Evolutionary conservation across 2,888 invertebrate species (phyloP).

Genomic region (Eupeodes luniger): DNA sequence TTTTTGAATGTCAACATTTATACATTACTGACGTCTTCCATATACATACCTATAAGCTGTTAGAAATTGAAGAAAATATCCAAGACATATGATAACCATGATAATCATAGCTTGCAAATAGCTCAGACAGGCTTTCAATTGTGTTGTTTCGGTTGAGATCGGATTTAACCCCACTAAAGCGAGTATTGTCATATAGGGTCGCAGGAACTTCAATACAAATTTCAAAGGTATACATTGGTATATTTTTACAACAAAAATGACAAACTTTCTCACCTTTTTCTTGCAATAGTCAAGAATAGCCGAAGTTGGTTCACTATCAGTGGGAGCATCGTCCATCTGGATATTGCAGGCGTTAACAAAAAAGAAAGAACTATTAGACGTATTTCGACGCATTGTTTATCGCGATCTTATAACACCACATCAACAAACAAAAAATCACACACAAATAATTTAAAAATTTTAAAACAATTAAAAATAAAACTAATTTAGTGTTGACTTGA

Average conservation of each 20-base stretch:
- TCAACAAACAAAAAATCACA: background rate
- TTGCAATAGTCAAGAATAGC: conserved; percentile 93
- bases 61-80: conserved; percentile 91
- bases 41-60: conserved; percentile 89
- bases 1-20: background rate
- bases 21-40: no score
- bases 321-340: conserved; percentile 88
- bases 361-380: conserved; percentile 80
- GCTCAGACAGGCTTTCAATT: conserved; percentile 87
- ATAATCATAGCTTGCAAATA: conserved; percentile 89
- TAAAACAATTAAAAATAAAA: conserved; percentile 44
- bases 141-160: conserved; percentile 87
- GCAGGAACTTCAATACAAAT: conserved; percentile 86
- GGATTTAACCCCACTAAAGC: conserved; percentile 91
- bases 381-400: conserved; percentile 78
- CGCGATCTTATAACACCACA: conserved; percentile 25
- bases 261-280: conserved; percentile 85
- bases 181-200: conserved; percentile 90
- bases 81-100: conserved; percentile 87
- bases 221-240: background rate
- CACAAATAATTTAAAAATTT: conserved; percentile 35
- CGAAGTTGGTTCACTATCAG: conserved; percentile 90
- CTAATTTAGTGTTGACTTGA: conserved; percentile 61
- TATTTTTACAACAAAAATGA: no score
- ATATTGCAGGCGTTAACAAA: conserved; percentile 79